Conservation (phyloP, 2,113 vertebrate species). For the Carettochelys insculpta region DNA sequence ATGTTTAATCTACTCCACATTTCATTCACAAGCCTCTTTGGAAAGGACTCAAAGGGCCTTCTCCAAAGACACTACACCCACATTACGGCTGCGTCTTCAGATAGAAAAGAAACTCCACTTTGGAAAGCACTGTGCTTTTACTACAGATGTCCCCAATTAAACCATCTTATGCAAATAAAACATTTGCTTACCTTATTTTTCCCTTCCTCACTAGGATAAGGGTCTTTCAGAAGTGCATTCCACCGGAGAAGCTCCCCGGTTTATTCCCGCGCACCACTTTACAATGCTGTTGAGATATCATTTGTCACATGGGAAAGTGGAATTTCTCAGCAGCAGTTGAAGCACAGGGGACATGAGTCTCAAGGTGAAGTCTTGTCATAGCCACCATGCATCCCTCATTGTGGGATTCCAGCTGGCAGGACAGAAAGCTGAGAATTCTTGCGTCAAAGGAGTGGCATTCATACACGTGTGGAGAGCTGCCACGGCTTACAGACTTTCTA, state of each 20-base stretch:
- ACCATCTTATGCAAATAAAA: conserved; percentile 6
- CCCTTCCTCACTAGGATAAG: background rate
- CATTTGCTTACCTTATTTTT: conserved; percentile 39
- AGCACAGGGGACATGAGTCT: background rate
- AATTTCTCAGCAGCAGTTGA: background rate
- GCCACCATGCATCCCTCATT: background rate
- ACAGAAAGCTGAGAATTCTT: accelerated
- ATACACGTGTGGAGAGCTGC: background rate
- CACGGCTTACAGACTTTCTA: background rate
- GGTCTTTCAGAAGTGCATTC: background rate
- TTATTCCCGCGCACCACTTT: background rate
- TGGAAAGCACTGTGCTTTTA: conserved; percentile 19
- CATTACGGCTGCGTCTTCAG: conserved; percentile 46
- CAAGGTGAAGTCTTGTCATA: accelerated
- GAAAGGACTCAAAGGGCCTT: conserved; percentile 60
- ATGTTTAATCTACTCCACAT: conserved; percentile 70
- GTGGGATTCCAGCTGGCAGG: background rate
- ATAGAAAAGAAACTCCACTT: conserved; percentile 33
- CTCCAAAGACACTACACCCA: conserved; percentile 60
- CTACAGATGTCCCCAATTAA: conserved; percentile 67
- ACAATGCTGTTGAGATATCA: background rate
- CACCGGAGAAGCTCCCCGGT: background rate
- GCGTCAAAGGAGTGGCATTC: background rate
- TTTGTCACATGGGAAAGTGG: background rate
- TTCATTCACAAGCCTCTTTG: conserved; percentile 62